Evolutionary conservation across 2,888 invertebrate genomes (phyloP).

Genomic region (Ecdyonurus torrentis): DNA sequence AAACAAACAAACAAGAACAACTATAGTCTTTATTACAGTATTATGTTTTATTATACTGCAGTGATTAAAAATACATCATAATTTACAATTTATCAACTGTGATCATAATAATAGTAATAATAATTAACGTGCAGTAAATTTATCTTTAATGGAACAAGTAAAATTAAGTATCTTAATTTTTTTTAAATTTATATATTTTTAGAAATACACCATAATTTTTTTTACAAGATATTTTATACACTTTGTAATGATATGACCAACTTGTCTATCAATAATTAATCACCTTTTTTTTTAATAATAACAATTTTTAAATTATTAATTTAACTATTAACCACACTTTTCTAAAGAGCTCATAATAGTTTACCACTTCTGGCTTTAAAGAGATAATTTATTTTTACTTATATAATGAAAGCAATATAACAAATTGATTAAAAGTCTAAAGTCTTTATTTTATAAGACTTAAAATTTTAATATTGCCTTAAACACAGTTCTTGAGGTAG

Average conservation of each 20-base stretch:
- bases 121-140: neutral
- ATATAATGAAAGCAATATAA: neutral
- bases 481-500: neutral
- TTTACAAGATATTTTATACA: neutral
- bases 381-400: neutral
- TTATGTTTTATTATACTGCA: conserved; percentile 1
- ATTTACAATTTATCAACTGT: neutral
- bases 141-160: neutral
- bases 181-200: neutral
- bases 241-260: neutral
- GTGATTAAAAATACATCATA: conserved; percentile 2
- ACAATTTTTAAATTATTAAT: neutral
- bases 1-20: too few species aligned
- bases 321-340: neutral
- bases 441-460: neutral
- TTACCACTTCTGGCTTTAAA: neutral
- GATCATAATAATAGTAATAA: neutral
- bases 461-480: neutral
- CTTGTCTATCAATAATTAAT: neutral
- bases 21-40: neutral
- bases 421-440: neutral
- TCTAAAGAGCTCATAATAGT: neutral
- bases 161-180: neutral
- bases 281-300: neutral
- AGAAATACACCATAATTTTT: neutral